These are phyloP conservation scores for Campodea augens DNA, from an alignment of 1,140 invertebrate genomes.

Conservation along the genomic window DNA sequence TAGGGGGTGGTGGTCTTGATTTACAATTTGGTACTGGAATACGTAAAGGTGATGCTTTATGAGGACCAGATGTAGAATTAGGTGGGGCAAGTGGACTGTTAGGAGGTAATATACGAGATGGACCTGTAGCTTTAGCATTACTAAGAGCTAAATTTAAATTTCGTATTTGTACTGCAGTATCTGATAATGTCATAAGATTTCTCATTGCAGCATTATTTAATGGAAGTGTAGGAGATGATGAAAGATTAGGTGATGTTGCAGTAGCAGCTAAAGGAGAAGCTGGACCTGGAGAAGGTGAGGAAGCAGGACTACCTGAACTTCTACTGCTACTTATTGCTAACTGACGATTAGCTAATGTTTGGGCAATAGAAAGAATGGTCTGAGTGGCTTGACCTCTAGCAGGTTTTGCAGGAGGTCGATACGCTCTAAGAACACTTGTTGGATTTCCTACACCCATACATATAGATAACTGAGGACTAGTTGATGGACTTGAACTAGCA, in stretches of 20 bases:
- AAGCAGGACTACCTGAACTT: background rate
- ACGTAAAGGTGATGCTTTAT: background rate
- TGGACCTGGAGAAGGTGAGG: background rate
- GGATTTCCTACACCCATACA: too few relatives aligned
- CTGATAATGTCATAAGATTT: conserved; percentile 17
- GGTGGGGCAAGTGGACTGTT: background rate
- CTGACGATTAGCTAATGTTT: conserved; percentile 17
- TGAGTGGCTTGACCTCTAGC: conserved; percentile 10
- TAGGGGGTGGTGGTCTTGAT: conserved; percentile 2
- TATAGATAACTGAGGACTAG: too few relatives aligned
- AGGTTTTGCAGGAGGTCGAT: conserved; percentile 3
- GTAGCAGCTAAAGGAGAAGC: background rate
- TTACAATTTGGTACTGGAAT: too few relatives aligned
- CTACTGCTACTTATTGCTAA: conserved; percentile 1
- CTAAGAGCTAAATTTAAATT: conserved; percentile 5
- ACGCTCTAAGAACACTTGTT: too few relatives aligned
- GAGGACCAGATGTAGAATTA: background rate
- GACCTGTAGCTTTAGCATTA: too few relatives aligned
- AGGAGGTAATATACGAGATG: too few relatives aligned
- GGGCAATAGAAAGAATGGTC: conserved; percentile 18
- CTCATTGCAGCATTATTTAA: conserved; percentile 11
- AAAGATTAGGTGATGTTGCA: background rate
- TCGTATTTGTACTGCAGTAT: conserved; percentile 17
- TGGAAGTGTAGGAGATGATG: too few relatives aligned
- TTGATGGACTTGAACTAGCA: too few relatives aligned